Evolutionary conservation across 1,140 invertebrate species (phyloP).

Genomic region (Bradysia coprophila): DNA sequence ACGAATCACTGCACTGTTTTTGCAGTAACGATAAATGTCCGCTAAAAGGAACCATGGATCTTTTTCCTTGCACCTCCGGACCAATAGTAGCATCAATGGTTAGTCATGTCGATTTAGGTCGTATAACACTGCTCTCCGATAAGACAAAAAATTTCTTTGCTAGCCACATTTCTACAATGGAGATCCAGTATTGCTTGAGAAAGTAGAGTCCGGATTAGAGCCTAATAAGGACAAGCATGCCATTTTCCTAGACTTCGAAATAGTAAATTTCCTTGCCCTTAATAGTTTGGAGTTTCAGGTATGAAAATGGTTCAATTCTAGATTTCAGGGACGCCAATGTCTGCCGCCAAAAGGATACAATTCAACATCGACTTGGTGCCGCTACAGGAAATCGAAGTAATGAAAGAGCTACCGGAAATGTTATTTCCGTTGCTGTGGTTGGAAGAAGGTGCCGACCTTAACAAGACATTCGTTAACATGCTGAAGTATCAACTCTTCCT

Average conservation of each 20-base stretch:
- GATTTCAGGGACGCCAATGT: constrained; percentile 46
- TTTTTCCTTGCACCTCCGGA: constrained; percentile 32
- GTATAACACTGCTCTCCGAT: no score
- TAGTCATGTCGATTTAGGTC: no score
- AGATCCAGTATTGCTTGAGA: constrained; percentile 41
- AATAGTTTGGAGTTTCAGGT: no score
- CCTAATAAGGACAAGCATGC: constrained; percentile 53
- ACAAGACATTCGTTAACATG: constrained; percentile 36
- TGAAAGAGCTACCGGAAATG: constrained; percentile 36
- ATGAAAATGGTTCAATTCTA: background rate
- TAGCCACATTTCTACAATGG: constrained; percentile 64
- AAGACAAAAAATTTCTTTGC: no score
- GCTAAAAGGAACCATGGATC: constrained; percentile 49
- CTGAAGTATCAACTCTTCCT: constrained; percentile 34
- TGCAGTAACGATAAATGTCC: constrained; percentile 38
- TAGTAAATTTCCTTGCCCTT: constrained; percentile 25
- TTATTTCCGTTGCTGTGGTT: constrained; percentile 56
- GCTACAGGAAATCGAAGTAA: constrained; percentile 39
- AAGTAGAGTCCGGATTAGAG: constrained; percentile 41
- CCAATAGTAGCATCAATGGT: constrained; percentile 23
- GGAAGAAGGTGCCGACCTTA: constrained; percentile 44
- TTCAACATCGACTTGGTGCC: constrained; percentile 45
- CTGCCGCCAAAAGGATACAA: constrained; percentile 47
- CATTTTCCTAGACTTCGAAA: constrained; percentile 57
- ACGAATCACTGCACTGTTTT: constrained; percentile 48